Percentiles rank a stretch among this genome's conserved stretches.
Conservation (phyloP, 2,797 vertebrate genomes). For the Cyprinodon diabolis region DNA sequence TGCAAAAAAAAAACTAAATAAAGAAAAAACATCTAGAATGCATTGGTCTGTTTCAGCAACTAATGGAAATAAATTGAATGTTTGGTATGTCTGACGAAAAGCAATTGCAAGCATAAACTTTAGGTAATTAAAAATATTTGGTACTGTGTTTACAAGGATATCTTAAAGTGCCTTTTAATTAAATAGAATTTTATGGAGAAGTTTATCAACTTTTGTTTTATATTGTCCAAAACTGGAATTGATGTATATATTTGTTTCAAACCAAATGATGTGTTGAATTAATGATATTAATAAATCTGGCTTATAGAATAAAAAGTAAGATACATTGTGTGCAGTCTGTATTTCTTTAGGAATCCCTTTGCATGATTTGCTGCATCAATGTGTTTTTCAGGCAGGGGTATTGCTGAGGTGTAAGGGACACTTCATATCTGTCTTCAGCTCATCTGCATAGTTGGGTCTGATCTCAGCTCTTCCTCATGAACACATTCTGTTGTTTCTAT, state of each 20-base stretch:
- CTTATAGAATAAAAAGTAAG: background rate
- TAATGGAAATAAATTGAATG: conserved; percentile 41
- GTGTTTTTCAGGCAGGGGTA: background rate
- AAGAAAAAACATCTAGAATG: conserved; percentile 37
- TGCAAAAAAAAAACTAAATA: conserved; percentile 18
- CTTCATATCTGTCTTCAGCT: background rate
- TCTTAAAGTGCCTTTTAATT: background rate
- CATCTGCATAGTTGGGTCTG: background rate
- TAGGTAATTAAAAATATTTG: conserved; percentile 28
- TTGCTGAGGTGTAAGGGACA: background rate
- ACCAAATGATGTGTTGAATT: background rate
- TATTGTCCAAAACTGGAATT: too few relatives aligned
- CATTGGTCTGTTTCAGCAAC: conserved; percentile 52
- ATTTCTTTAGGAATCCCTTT: background rate
- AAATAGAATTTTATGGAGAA: background rate
- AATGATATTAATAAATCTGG: background rate
- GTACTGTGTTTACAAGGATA: conserved; percentile 11
- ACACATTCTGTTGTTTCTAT: background rate
- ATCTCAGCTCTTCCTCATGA: background rate
- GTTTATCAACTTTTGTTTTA: background rate
- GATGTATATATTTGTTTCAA: too few relatives aligned
- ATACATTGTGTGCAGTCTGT: background rate
- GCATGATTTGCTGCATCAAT: background rate
- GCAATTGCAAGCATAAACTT: conserved; percentile 47
- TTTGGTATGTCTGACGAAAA: conserved; percentile 18